Evolutionary conservation across 2,888 invertebrate species (phyloP), one percentile per base, ranked within the genome.

Genomic region (Oscheius sp.): DNA sequence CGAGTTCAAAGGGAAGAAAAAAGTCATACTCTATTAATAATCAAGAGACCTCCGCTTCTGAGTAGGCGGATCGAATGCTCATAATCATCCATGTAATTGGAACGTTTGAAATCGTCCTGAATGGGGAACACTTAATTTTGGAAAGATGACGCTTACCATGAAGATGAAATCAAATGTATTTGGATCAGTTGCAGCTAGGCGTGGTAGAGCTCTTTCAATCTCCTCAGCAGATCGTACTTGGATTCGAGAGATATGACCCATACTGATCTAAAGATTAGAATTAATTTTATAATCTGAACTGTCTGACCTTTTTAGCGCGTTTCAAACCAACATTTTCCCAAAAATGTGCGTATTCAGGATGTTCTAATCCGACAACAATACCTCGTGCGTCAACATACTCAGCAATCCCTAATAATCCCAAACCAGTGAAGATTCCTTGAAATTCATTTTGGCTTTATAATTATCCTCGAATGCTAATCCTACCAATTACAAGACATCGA

Each of bases 71-170:
- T 75, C 58, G 85, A 83, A 46, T 80, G 73, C 69, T 88, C 88
- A 71, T 87, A 88, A 72, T 88, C 88, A 12, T 77, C 78, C 64
- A 79, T 67, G 72, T 88, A 88, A 65, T 84, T 84, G 25, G 55
- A 66, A 69, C 88, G 87, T 72, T 88, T 87, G 55, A 87, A 88
- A 70, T 88, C 88, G 5, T 77, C 78, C 64, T 74, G 46, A 53
- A 71, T 17, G 6, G 12, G 3, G 23, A 48, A 48, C 48, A 23
- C 17, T 48, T 20, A 48, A 23, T 5, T 17, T 37, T 37, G 5
- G 3, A 12, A 25, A 12, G 52, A 25, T 52, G 23, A 15, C 12
- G 10, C 20, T 65, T 29, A 73, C 73, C 70, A 80, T 46, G 34
- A 80, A 77, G 5, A 80, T 65, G 50, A 80, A 78, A 33, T 80